phyloP scores from a whole-genome alignment of 2,113 vertebrate genomes.

The Dromaius novaehollandiae region DNA sequence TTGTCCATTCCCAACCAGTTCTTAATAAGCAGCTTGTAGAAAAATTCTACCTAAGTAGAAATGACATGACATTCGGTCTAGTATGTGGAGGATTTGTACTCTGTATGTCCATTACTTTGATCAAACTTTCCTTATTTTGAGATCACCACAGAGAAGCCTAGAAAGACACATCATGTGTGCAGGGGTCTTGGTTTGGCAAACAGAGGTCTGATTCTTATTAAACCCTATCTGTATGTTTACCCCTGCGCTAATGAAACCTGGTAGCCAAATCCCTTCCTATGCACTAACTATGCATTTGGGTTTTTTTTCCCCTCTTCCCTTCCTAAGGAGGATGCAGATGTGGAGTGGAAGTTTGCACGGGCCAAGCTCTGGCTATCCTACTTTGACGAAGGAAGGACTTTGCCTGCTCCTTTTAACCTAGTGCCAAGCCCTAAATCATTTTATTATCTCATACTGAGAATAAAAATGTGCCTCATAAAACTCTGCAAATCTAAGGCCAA shows the following conservation, averaged over 20 bases:
- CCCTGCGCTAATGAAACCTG: not conserved
- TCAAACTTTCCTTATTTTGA: not conserved
- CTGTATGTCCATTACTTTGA: not conserved
- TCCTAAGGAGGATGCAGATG: constrained; percentile 92
- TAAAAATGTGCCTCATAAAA: constrained; percentile 90
- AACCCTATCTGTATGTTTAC: not conserved
- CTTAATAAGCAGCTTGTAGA: not conserved
- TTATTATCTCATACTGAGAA: constrained; percentile 94
- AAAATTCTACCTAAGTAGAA: not conserved
- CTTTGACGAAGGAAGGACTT: constrained; percentile 95
- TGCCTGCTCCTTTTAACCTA: constrained; percentile 95
- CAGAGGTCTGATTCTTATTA: not conserved
- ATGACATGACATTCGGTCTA: not conserved
- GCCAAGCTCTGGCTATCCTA: constrained; percentile 98
- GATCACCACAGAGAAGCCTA: not conserved
- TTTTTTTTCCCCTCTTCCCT: not conserved
- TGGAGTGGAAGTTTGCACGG: constrained; percentile 98
- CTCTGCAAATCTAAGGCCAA: constrained; percentile 92
- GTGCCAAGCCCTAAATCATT: constrained; percentile 98
- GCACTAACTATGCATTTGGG: not conserved
- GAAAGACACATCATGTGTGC: accelerated
- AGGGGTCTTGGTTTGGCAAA: not conserved
- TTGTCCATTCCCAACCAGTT: not conserved
- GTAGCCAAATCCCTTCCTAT: not conserved
- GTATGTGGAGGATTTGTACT: not conserved